These are phyloP conservation scores for Drosophila mimica DNA, from an alignment of 2,888 invertebrate genomes.

Conservation along the genomic window DNA sequence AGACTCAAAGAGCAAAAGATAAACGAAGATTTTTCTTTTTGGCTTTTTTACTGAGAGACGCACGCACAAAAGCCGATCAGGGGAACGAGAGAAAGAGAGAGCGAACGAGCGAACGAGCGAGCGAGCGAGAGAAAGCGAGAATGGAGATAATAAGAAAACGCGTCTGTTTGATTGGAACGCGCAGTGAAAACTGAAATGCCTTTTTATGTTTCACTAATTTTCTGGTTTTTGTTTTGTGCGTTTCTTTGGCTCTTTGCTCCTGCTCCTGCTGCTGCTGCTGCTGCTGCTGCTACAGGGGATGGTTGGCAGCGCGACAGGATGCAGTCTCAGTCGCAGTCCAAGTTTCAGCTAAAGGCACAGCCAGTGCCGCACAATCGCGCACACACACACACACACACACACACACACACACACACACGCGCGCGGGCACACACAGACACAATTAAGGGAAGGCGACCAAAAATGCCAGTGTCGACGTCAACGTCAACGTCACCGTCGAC, in stretches of 20 bases:
- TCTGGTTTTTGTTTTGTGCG: constrained; percentile 54
- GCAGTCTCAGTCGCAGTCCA: constrained; percentile 50
- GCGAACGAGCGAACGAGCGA: neutral
- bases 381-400: constrained; percentile 23
- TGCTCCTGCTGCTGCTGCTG: constrained; percentile 8
- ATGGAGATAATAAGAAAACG: constrained; percentile 29
- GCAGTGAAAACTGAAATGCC: constrained; percentile 71
- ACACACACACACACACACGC: constrained; percentile 22
- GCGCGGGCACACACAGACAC: constrained; percentile 32
- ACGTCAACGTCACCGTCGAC: constrained; percentile 13
- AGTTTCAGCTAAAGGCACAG: constrained; percentile 24
- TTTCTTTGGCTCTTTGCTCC: constrained; percentile 28
- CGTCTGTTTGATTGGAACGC: constrained; percentile 72
- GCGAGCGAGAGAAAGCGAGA: neutral
- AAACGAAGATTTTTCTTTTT: neutral
- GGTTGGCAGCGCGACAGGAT: constrained; percentile 52
- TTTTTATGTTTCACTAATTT: constrained; percentile 62
- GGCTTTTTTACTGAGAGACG: neutral
- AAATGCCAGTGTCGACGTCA: constrained; percentile 44
- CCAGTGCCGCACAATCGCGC: constrained; percentile 33
- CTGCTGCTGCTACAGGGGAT: constrained; percentile 56
- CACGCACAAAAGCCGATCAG: neutral
- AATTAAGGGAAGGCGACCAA: constrained; percentile 66
- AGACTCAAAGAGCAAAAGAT: neutral
- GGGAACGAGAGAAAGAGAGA: neutral